phyloP scores from a whole-genome alignment of 2,888 invertebrate species.

The Rhingia campestris region DNA sequence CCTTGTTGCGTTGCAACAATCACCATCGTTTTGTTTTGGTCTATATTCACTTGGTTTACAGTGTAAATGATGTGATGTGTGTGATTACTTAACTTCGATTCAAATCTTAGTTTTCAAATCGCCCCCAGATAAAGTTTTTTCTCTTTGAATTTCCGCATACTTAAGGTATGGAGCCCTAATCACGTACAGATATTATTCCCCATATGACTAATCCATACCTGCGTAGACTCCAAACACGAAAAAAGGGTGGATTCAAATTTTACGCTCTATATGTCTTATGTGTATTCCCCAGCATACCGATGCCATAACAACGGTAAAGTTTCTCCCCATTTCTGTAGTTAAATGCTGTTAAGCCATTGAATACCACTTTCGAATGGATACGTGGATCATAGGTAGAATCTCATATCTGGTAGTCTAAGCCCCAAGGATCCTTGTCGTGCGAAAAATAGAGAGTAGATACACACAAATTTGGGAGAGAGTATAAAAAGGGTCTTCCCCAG shows the following conservation, averaged over 20 bases:
- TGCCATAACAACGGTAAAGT: slow-evolving; percentile 65
- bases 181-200: slow-evolving; percentile 30
- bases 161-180: slow-evolving; percentile 14
- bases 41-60: too few species aligned
- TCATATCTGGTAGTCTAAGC: slow-evolving; percentile 50
- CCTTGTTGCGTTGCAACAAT: too few species aligned
- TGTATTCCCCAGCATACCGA: slow-evolving; percentile 27
- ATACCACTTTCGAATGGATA: slow-evolving; percentile 59
- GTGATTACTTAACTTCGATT: too few species aligned
- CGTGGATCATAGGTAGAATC: slow-evolving; percentile 57
- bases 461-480: not conserved
- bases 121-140: too few species aligned
- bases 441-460: slow-evolving; percentile 12
- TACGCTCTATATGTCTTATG: slow-evolving; percentile 27
- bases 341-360: slow-evolving; percentile 68
- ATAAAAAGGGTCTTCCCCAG: slow-evolving; percentile 28
- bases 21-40: too few species aligned
- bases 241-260: slow-evolving; percentile 58
- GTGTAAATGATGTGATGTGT: too few species aligned
- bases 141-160: too few species aligned
- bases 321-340: slow-evolving; percentile 58
- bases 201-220: slow-evolving; percentile 55
- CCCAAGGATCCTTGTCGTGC: slow-evolving; percentile 30
- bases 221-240: slow-evolving; percentile 42
- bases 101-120: too few species aligned